Conservation (phyloP, 2,113 vertebrate genomes). For the Sylvietta virens region DNA sequence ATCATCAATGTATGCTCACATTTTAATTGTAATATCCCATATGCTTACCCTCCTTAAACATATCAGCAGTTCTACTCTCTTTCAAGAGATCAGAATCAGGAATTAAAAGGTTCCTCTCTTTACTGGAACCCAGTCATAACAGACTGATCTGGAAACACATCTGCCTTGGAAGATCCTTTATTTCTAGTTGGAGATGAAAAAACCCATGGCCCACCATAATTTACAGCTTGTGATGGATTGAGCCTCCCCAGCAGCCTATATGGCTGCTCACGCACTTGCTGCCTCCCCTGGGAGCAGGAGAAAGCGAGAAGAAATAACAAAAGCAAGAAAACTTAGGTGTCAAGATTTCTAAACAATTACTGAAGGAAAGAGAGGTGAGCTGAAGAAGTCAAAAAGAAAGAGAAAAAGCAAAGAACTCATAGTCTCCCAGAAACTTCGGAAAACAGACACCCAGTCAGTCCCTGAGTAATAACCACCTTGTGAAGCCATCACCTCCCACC, state of each 20-base stretch:
- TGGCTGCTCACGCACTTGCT: neutral
- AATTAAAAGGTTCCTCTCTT: neutral
- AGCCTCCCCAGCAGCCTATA: neutral
- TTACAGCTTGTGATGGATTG: neutral
- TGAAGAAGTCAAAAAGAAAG: neutral
- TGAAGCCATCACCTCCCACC: rapidly evolving
- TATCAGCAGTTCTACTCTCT: neutral
- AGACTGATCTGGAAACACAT: neutral
- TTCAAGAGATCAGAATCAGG: neutral
- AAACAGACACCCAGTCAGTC: neutral
- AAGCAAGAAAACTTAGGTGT: neutral
- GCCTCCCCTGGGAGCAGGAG: neutral
- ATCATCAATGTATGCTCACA: neutral
- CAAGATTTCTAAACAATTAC: neutral
- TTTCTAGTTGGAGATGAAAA: neutral
- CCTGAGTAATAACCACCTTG: neutral
- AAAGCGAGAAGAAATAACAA: neutral
- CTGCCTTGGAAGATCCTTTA: neutral
- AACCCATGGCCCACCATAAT: neutral
- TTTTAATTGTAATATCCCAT: neutral
- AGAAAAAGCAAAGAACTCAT: neutral
- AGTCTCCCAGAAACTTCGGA: neutral
- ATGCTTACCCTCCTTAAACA: neutral
- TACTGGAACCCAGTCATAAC: neutral
- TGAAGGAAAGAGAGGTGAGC: neutral